Evolutionary conservation across 2,797 vertebrate genomes (phyloP).

Genomic region (Streptopelia turtur): DNA sequence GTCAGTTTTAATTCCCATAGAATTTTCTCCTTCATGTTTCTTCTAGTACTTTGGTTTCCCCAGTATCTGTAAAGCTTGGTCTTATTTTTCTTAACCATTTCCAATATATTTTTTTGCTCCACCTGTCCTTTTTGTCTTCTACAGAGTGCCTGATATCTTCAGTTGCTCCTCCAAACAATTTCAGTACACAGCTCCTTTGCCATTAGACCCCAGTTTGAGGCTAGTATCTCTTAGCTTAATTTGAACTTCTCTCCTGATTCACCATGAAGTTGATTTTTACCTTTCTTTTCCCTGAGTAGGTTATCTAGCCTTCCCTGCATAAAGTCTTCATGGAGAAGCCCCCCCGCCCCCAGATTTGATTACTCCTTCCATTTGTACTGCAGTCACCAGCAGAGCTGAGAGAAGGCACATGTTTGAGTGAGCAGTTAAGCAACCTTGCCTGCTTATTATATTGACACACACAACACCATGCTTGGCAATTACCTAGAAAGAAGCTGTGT

Average conservation of each 20-base stretch:
- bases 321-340: not conserved
- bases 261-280: not conserved
- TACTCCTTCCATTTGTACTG: not conserved
- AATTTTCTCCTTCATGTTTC: not conserved
- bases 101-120: not conserved
- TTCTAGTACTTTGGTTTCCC: not conserved
- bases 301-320: not conserved
- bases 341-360: not conserved
- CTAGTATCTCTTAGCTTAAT: not conserved
- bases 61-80: not conserved
- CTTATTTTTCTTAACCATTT: not conserved
- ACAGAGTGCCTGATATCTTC: not conserved
- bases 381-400: not conserved
- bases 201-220: not conserved
- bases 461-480: not conserved
- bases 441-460: not conserved
- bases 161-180: not conserved
- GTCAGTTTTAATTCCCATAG: not conserved
- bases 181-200: not conserved
- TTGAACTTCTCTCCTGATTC: not conserved
- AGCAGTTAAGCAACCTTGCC: not conserved
- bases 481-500: not conserved
- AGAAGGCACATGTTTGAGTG: not conserved
- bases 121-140: not conserved
- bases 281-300: not conserved